Conservation (phyloP, 2,888 invertebrate species). For the Piscicola geometra region DNA sequence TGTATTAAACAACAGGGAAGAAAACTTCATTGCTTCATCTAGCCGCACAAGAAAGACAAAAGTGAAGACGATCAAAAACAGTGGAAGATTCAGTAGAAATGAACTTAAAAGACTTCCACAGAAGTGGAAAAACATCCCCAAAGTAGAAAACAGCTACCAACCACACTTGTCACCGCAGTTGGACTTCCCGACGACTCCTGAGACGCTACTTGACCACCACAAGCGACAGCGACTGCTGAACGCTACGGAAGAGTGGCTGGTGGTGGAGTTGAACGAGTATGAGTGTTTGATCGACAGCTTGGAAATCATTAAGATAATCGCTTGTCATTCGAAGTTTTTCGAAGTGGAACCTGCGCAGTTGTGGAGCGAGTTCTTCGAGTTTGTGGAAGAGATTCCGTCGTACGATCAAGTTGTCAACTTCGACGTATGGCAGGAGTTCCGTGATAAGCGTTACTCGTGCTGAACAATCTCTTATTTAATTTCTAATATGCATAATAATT, state of each 20-base stretch:
- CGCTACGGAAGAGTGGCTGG: slow-evolving; percentile 44
- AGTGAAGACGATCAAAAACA: neutral
- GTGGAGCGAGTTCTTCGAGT: slow-evolving; percentile 44
- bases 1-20: neutral
- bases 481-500: too few species aligned
- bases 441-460: slow-evolving; percentile 43
- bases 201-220: slow-evolving; percentile 44
- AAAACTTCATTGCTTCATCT: neutral
- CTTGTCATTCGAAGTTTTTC: slow-evolving; percentile 45
- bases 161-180: too few species aligned
- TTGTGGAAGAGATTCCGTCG: slow-evolving; percentile 43
- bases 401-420: slow-evolving; percentile 45
- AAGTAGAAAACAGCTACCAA: too few species aligned
- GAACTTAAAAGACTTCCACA: neutral
- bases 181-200: slow-evolving; percentile 43
- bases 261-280: slow-evolving; percentile 45
- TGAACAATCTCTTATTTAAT: neutral
- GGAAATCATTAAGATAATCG: slow-evolving; percentile 41
- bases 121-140: too few species aligned
- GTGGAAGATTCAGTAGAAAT: neutral
- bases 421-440: slow-evolving; percentile 46
- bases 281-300: slow-evolving; percentile 44
- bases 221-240: slow-evolving; percentile 42
- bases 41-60: neutral
- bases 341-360: slow-evolving; percentile 44